Percentiles rank a stretch among this genome's conserved stretches.
Conservation (phyloP, 1,140 invertebrate species). For the Philopotamus ludificatus region DNA sequence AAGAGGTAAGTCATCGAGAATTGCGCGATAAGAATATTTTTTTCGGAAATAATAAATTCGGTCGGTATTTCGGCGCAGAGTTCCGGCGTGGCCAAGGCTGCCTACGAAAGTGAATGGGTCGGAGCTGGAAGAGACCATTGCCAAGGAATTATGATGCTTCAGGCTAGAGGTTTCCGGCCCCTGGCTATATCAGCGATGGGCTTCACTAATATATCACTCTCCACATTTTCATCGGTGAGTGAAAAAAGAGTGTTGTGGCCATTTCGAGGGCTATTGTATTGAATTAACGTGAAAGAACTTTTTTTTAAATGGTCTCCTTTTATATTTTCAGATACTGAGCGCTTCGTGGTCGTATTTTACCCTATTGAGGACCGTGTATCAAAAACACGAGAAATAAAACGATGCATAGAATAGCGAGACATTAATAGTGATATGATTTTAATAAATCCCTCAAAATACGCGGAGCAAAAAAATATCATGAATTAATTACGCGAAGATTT, state of each 20-base stretch:
- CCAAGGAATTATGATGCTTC: conserved; percentile 30
- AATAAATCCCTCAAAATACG: too few species aligned
- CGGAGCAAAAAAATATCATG: not conserved
- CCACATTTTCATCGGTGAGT: conserved; percentile 36
- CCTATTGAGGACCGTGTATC: conserved; percentile 26
- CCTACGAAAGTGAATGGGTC: conserved; percentile 25
- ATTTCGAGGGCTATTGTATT: not conserved
- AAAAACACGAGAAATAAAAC: not conserved
- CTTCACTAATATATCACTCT: conserved; percentile 29
- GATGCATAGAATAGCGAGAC: too few species aligned
- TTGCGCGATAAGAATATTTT: not conserved
- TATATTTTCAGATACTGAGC: conserved; percentile 35
- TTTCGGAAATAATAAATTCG: not conserved
- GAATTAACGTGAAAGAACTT: not conserved
- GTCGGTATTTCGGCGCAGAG: too few species aligned
- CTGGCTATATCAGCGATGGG: conserved; percentile 32
- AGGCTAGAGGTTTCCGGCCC: conserved; percentile 12
- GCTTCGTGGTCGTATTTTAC: conserved; percentile 38
- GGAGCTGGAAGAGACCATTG: conserved; percentile 3
- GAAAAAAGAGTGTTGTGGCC: too few species aligned
- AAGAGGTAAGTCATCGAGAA: conserved; percentile 1
- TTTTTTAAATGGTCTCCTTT: conserved; percentile 1
- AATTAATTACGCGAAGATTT: conserved; percentile 15
- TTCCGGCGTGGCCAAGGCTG: conserved; percentile 17
- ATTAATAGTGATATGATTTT: too few species aligned